Evolutionary conservation across 1,140 invertebrate genomes (phyloP), one percentile per base, ranked within the genome.

Genomic region (Oppia nitens): DNA sequence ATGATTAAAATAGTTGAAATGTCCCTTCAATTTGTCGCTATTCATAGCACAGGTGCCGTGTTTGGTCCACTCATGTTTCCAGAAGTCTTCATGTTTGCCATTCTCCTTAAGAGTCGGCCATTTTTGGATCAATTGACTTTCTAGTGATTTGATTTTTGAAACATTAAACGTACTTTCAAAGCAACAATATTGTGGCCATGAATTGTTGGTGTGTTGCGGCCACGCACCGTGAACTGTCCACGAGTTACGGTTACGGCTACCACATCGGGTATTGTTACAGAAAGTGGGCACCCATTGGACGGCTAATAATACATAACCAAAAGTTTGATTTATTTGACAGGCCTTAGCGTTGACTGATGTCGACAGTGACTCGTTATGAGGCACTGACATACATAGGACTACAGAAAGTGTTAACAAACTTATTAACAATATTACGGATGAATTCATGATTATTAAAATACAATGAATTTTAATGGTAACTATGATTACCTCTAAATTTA

Each of bases 1-100:
- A 1, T 20, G 24, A n/a, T 63, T 64, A 29, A 64, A 64, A 53
- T 52, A 64, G 12, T 47, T 63, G 2, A 61, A 50, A 28, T 64
- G 63, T 29, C 61, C 63, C 6, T 26, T 47, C 14, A 64, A 25
- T 23, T 47, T 24, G 2, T 57, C 48, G 20, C 40, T 59, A 14
- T 60, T 47, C 25, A 51, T 51, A 11, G 62, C 63, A 51, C 62
- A 64, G 1, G 62, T 64, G 3, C 62, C 62, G 27, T 64, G 62
- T 54, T 64, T 64, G 3, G 28, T 60, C 58, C 61, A 64, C 28
- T 64, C 62, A 29, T 64, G 62, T 21, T 57, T 24, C 62, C 62
- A 64, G 47, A 64, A 64, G 1, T 53, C 9, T 28, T 61, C 63
- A 32, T 51, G 48, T n/a, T 25, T 52, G 17, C 52, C 60, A 21